Evolutionary conservation across 2,797 vertebrate genomes (phyloP).

Genomic region (Notamacropus eugenii): DNA sequence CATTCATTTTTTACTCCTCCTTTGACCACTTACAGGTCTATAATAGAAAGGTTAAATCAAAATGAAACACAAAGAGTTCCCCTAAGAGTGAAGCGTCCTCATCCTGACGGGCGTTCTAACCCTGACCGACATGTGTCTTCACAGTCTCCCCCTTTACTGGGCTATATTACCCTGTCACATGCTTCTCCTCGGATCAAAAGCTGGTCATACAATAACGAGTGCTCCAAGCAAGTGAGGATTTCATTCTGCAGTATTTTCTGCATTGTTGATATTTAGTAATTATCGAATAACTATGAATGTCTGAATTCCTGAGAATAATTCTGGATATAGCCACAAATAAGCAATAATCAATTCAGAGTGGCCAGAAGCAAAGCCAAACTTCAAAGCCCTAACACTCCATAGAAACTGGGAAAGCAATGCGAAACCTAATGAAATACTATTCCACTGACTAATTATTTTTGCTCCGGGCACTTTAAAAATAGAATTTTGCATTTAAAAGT

Average conservation of each 20-base stretch:
- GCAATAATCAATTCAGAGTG: conserved; percentile 31
- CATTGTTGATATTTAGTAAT: conserved; percentile 49
- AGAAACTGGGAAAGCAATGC: conserved; percentile 46
- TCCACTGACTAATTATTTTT: conserved; percentile 3
- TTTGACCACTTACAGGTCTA: background rate
- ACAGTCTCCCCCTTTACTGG: conserved; percentile 18
- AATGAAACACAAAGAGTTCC: background rate
- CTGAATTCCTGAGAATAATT: conserved; percentile 55
- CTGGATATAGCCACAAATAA: conserved; percentile 31
- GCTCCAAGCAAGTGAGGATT: conserved; percentile 37
- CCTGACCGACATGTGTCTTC: conserved; percentile 33
- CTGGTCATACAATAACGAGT: conserved; percentile 37
- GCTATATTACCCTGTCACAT: conserved; percentile 21
- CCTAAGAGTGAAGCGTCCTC: conserved; percentile 7
- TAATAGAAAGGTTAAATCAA: background rate
- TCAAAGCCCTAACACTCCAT: conserved; percentile 39
- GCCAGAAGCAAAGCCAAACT: conserved; percentile 38
- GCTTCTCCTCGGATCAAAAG: conserved; percentile 22
- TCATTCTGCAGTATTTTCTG: conserved; percentile 37
- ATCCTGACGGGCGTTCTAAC: background rate
- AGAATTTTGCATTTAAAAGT: conserved; percentile 15
- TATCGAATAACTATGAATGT: conserved; percentile 49
- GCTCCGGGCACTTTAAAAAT: background rate
- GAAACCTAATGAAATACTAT: conserved; percentile 22
- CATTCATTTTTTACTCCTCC: background rate